Base-by-base conservation (phyloP, 2,113 vertebrate species). In the Ciconia stormi region DNA sequence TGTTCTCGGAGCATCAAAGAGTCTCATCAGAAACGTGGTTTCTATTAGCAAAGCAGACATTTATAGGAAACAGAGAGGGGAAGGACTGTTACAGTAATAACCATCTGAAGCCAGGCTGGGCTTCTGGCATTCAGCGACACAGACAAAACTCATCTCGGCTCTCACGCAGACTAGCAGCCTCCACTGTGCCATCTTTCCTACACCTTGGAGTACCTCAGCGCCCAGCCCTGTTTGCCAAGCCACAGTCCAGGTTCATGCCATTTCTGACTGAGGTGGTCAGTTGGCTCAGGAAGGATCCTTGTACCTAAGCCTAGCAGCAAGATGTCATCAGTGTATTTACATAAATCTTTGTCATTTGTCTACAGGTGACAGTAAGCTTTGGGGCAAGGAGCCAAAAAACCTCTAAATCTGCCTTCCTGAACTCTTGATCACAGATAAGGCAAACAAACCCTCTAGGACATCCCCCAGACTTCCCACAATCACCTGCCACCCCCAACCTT, bases 241-340 rank as follows among this genome's bases (percentile, higher is more conserved):
- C 53, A 16, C 34, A 82, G 13, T 29, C 74, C 70, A 78, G 55
- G 38, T 49, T 30, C 3, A 9, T 14, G n/a, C 44, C 58, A 16
- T 34, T 71, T 13, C 53, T 84, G 12, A 13, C 46, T 10, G 18
- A 77, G 62, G 22, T 38, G n/a, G 15, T 29, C 76, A 27, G 8
- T 0, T 50, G 58, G 55, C 46, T 77, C 67, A 16, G 72, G 58
- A 77, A 69, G 40, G 40, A 72, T 34, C 53, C 59, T 53, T 21
- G 9, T 13, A 56, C 36, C 62, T 22, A 16, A 29, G 36, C 42
- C 46, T 62, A 26, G 56, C 61, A 82, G 47, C 62, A 73, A 65
- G 21, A 49, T 52, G 22, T n/a, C 50, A 13, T 12, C 0, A 0
- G 6, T 38, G 2, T 26, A 69, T 26, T 30, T 19, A n/a, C 12